phyloP scores from a whole-genome alignment of 2,797 vertebrate species.

The Lophius americanus region DNA sequence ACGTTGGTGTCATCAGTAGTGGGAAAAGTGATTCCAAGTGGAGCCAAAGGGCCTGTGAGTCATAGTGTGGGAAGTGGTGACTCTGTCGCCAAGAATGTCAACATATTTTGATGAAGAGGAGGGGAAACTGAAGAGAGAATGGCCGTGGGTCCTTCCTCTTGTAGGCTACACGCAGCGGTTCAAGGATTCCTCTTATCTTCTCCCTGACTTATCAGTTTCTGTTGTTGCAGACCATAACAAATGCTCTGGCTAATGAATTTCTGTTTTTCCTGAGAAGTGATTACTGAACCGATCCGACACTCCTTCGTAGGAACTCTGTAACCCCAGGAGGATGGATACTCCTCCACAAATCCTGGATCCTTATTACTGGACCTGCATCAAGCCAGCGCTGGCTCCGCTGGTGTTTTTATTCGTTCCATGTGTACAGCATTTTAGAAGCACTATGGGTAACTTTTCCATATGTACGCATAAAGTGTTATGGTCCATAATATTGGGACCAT shows the following conservation, averaged over 20 bases:
- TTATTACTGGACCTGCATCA: background rate
- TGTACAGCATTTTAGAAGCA: no score
- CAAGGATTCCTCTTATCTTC: background rate
- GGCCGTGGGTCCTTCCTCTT: slow-evolving; percentile 8
- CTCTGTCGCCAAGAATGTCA: slow-evolving; percentile 70
- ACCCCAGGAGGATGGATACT: background rate
- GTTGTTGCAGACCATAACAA: background rate
- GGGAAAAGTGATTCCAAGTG: slow-evolving; percentile 45
- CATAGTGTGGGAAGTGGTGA: slow-evolving; percentile 70
- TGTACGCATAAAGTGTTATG: no score
- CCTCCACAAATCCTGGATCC: background rate
- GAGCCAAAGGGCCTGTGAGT: slow-evolving; percentile 52
- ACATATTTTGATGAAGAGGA: slow-evolving; percentile 71
- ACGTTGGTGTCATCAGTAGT: slow-evolving; percentile 19
- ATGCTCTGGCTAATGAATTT: background rate
- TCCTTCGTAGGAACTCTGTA: slow-evolving; percentile 2
- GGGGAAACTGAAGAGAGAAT: slow-evolving; percentile 36
- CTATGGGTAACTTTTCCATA: no score
- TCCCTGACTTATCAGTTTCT: no score
- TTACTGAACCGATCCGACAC: background rate
- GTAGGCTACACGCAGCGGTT: background rate
- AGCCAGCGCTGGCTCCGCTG: background rate
- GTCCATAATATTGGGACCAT: no score
- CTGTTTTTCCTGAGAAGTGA: background rate
- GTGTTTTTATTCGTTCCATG: no score